A percentile compares a stretch with the other conserved stretches of the same genome.
These are phyloP conservation scores for Anguilla megastoma DNA, from an alignment of 2,797 vertebrate species.

Conservation along the genomic window DNA sequence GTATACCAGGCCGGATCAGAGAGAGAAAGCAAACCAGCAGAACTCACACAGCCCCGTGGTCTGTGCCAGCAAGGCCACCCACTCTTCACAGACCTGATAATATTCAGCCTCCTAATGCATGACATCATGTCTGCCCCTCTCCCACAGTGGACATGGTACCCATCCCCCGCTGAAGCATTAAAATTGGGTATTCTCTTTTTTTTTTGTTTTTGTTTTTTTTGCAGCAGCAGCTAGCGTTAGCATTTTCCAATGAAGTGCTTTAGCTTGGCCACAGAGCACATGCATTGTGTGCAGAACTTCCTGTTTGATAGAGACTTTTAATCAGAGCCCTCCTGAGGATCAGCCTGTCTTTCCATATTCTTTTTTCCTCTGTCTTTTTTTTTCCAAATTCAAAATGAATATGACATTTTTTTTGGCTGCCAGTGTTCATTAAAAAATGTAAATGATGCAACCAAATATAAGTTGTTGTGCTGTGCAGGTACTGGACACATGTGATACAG, in stretches of 20 bases:
- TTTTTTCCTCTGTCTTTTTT: neutral
- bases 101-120: slow-evolving; percentile 29
- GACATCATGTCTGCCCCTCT: slow-evolving; percentile 37
- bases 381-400: slow-evolving; percentile 6
- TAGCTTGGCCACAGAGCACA: slow-evolving; percentile 1
- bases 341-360: neutral
- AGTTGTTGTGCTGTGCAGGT: neutral
- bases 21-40: slow-evolving; percentile 14
- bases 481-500: neutral
- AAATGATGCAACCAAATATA: neutral
- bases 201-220: neutral
- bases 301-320: slow-evolving; percentile 28
- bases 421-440: neutral
- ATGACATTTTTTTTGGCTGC: neutral
- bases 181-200: slow-evolving; percentile 6
- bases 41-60: neutral
- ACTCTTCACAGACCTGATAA: slow-evolving; percentile 25
- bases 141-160: neutral
- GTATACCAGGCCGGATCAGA: neutral
- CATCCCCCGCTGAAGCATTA: neutral
- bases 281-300: slow-evolving; percentile 10
- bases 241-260: slow-evolving; percentile 12
- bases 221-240: neutral
- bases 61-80: slow-evolving; percentile 23
- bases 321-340: slow-evolving; percentile 26